Evolutionary conservation across 2,888 invertebrate genomes (phyloP).

Genomic region (Oxyscelio sp.): DNA sequence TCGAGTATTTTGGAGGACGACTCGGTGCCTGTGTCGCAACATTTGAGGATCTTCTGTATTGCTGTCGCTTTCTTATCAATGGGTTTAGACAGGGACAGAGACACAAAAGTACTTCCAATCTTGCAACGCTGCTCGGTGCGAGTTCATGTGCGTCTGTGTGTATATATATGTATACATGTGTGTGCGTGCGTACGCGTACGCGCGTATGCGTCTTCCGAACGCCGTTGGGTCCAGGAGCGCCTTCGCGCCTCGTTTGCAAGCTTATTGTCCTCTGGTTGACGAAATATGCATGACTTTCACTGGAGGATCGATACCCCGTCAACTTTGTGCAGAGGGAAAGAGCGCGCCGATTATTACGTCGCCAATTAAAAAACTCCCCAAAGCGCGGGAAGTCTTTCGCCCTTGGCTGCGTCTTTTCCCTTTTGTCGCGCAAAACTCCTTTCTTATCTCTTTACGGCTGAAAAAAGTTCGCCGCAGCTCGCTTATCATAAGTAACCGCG

Average conservation of each 20-base stretch:
- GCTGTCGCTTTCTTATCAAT: no score
- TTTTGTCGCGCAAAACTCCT: not conserved
- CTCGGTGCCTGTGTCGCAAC: no score
- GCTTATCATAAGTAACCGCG: no score
- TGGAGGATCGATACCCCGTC: constrained; percentile 62
- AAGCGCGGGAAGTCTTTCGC: no score
- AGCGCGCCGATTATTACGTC: constrained; percentile 28
- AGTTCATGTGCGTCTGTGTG: not conserved
- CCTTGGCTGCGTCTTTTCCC: not conserved
- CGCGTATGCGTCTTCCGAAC: constrained; percentile 49
- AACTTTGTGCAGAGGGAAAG: constrained; percentile 41
- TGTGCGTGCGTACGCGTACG: not conserved
- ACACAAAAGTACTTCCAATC: no score
- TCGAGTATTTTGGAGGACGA: constrained; percentile 32
- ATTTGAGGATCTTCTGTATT: no score
- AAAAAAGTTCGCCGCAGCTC: no score
- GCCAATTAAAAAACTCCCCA: constrained; percentile 49
- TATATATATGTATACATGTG: not conserved
- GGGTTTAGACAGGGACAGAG: no score
- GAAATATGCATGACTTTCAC: constrained; percentile 66
- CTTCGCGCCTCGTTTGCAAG: constrained; percentile 51
- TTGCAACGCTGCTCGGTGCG: no score
- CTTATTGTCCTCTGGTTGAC: constrained; percentile 50
- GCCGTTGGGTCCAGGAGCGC: constrained; percentile 52
- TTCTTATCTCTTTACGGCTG: not conserved